Percentiles rank a stretch among this genome's conserved stretches.
These are phyloP conservation scores for Polypterus senegalus DNA, from an alignment of 2,113 vertebrate species.

Conservation along the genomic window DNA sequence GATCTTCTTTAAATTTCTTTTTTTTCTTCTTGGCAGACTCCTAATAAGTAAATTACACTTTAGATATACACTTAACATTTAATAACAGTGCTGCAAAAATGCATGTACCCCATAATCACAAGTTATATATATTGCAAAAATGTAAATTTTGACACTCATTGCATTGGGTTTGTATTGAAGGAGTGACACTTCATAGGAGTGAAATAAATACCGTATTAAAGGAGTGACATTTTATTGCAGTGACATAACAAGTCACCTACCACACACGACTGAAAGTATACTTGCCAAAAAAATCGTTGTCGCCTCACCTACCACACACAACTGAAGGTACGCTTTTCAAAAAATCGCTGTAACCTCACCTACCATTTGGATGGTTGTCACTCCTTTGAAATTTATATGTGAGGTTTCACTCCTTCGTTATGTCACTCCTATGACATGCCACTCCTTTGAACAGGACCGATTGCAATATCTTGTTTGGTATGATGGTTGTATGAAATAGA, in stretches of 20 bases:
- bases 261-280: background rate
- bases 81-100: background rate
- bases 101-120: background rate
- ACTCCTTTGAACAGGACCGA: too few relatives aligned
- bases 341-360: too few relatives aligned
- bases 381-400: too few relatives aligned
- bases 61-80: background rate
- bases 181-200: background rate
- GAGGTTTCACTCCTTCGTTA: too few relatives aligned
- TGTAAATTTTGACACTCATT: background rate
- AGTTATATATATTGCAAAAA: background rate
- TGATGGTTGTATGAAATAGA: too few relatives aligned
- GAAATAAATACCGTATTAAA: background rate
- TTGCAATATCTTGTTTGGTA: too few relatives aligned
- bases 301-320: too few relatives aligned
- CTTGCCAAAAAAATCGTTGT: too few relatives aligned
- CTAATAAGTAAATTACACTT: conserved; percentile 31
- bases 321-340: too few relatives aligned
- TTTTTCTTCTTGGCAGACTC: conserved; percentile 68
- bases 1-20: conserved; percentile 68
- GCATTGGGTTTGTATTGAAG: background rate
- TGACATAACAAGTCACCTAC: background rate
- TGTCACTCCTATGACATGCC: too few relatives aligned
- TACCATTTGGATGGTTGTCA: too few relatives aligned
- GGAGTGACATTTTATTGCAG: background rate